Conservation (phyloP, 2,797 vertebrate genomes). For the Calcarius lapponicus region DNA sequence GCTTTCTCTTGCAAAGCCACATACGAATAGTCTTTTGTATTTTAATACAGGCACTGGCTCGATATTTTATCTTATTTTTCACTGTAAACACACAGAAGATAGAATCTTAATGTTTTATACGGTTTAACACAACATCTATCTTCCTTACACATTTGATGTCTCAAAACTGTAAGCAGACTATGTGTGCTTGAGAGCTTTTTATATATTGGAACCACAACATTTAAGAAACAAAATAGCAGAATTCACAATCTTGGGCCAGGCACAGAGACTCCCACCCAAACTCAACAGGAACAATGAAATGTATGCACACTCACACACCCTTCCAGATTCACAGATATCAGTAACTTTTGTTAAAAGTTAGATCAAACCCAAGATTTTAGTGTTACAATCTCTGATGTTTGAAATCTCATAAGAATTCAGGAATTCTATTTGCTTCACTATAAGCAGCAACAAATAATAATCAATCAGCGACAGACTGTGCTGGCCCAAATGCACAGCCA, state of each 20-base stretch:
- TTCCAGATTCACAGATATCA: background rate
- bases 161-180: background rate
- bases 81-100: constrained; percentile 77
- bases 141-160: background rate
- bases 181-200: background rate
- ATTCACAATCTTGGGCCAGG: background rate
- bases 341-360: background rate
- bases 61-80: constrained; percentile 95
- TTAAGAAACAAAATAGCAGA: background rate
- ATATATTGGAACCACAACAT: background rate
- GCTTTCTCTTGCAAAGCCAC: constrained; percentile 96
- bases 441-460: background rate
- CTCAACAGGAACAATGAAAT: background rate
- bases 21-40: constrained; percentile 96
- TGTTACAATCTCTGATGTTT: background rate
- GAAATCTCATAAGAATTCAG: too few species aligned
- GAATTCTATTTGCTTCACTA: background rate
- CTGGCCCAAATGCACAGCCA: background rate
- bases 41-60: constrained; percentile 87
- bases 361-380: background rate
- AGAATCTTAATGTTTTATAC: background rate
- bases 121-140: background rate
- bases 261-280: background rate
- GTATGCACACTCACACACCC: rapidly evolving
- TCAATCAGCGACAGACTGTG: background rate